Evolutionary conservation across 2,113 vertebrate species (phyloP).

Genomic region (Lutjanus erythropterus): DNA sequence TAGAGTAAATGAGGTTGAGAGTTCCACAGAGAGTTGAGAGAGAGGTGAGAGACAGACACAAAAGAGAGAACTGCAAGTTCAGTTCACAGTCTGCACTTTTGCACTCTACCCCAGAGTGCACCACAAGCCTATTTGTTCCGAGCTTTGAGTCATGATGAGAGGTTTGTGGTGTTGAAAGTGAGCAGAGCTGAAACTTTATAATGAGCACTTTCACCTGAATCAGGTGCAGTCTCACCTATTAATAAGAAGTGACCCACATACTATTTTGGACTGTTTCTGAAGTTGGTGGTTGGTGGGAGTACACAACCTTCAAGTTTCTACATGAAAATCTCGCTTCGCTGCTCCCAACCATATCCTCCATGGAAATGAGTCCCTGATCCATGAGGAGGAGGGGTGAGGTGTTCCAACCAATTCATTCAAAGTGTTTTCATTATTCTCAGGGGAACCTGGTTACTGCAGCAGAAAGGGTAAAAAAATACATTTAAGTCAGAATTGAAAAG

Average conservation of each 20-base stretch:
- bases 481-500: background rate
- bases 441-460: conserved; percentile 4
- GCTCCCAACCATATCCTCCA: conserved; percentile 38
- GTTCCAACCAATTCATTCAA: conserved; percentile 17
- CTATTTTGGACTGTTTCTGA: conserved; percentile 44
- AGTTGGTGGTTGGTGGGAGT: conserved; percentile 16
- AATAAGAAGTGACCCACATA: conserved; percentile 70
- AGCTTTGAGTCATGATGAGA: conserved; percentile 53
- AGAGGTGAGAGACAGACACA: background rate
- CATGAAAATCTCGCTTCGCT: conserved; percentile 23
- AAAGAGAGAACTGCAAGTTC: conserved; percentile 23
- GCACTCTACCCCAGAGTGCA: background rate
- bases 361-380: conserved; percentile 56
- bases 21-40: background rate
- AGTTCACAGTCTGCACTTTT: conserved; percentile 10
- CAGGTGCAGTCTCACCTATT: conserved; percentile 60
- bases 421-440: conserved; percentile 28
- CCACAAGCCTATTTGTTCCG: conserved; percentile 45
- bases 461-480: background rate
- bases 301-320: conserved; percentile 43
- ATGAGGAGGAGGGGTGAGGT: background rate
- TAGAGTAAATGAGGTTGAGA: background rate
- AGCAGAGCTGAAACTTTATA: conserved; percentile 65
- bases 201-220: conserved; percentile 70
- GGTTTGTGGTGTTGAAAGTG: conserved; percentile 53